Percentiles rank a stretch among this genome's conserved stretches.
Evolutionary conservation across 2,888 invertebrate genomes (phyloP).

Genomic region (Selenia dentaria): DNA sequence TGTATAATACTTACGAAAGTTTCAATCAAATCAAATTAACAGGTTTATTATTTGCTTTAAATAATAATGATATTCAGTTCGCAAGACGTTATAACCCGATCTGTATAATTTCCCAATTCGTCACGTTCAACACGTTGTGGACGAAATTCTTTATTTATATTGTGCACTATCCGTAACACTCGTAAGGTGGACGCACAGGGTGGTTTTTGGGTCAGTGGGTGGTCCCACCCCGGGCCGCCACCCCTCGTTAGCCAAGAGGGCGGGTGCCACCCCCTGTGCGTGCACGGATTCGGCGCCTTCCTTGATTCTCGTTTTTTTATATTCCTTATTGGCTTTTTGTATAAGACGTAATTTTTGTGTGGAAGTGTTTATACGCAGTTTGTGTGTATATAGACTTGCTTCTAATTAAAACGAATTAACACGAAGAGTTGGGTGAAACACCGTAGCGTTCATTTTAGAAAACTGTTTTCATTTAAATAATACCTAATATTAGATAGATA

Average conservation of each 20-base stretch:
- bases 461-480: no score
- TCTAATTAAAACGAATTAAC: slow-evolving; percentile 5
- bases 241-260: slow-evolving; percentile 42
- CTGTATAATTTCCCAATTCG: slow-evolving; percentile 22
- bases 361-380: slow-evolving; percentile 9
- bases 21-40: no score
- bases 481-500: no score
- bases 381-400: no score
- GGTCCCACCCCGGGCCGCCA: slow-evolving; percentile 38
- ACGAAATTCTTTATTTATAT: slow-evolving; percentile 37
- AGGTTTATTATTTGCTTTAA: no score
- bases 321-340: slow-evolving; percentile 31
- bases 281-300: slow-evolving; percentile 45
- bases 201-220: slow-evolving; percentile 63
- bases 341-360: slow-evolving; percentile 6
- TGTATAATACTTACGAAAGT: no score
- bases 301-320: slow-evolving; percentile 33
- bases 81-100: no score
- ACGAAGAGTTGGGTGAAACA: neutral
- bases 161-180: slow-evolving; percentile 37
- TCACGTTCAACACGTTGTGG: slow-evolving; percentile 4
- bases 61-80: no score
- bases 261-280: slow-evolving; percentile 43
- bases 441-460: no score
- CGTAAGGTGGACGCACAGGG: slow-evolving; percentile 50